Evolutionary conservation across 2,113 vertebrate genomes (phyloP).

Genomic region (Tringa solitaria): DNA sequence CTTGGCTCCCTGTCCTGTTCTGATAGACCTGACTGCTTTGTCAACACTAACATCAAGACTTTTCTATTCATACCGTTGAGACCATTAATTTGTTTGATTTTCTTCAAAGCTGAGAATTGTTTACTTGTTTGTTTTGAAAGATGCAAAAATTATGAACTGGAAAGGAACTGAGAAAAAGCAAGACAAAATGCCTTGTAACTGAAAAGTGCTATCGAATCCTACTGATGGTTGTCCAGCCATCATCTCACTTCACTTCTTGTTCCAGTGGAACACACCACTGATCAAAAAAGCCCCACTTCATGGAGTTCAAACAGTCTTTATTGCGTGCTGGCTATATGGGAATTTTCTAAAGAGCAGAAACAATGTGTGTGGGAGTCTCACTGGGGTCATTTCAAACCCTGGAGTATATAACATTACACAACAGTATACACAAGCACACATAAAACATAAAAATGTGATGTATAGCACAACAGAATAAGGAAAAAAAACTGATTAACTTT

Average conservation of each 20-base stretch:
- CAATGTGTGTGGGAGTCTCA: background rate
- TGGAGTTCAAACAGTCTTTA: background rate
- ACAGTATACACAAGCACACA: background rate
- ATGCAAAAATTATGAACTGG: background rate
- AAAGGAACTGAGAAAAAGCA: background rate
- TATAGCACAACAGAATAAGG: background rate
- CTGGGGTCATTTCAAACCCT: background rate
- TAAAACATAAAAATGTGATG: background rate
- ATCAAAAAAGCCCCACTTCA: accelerated
- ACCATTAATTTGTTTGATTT: background rate
- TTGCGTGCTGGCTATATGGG: background rate
- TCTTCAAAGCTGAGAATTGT: background rate
- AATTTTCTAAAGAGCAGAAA: background rate
- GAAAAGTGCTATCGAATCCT: background rate
- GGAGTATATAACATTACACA: background rate
- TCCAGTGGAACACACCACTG: background rate
- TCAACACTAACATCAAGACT: background rate
- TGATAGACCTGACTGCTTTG: background rate
- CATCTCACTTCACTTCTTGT: background rate
- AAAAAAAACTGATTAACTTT: background rate
- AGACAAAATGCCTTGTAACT: background rate
- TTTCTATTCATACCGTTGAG: background rate
- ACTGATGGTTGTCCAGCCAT: background rate
- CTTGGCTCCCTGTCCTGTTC: background rate
- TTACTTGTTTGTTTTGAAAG: background rate